Conservation (phyloP, 1,140 invertebrate genomes). For the Lasioglossum albipes region DNA sequence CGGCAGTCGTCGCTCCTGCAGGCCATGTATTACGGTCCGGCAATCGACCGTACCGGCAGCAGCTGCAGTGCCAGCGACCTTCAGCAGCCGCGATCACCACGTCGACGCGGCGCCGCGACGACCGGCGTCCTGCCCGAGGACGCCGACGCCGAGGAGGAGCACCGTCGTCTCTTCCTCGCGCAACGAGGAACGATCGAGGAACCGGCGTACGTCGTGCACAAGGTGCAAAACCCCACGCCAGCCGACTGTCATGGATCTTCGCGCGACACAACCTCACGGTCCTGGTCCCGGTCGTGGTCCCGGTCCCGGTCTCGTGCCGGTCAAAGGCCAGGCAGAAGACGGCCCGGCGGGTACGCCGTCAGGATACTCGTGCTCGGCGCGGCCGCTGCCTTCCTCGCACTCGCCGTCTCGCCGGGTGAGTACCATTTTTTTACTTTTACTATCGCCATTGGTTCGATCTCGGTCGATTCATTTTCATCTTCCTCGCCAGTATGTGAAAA, state of each 20-base stretch:
- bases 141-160: constrained; percentile 51
- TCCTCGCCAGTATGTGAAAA: no score
- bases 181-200: constrained; percentile 3
- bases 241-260: not conserved
- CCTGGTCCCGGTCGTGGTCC: constrained; percentile 7
- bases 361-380: constrained; percentile 59
- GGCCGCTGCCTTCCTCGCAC: constrained; percentile 61
- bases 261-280: not conserved
- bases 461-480: no score
- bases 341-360: constrained; percentile 47
- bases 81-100: constrained; percentile 51
- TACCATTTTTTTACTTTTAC: not conserved
- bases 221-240: not conserved
- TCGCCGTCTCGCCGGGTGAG: constrained; percentile 62
- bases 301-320: constrained; percentile 26
- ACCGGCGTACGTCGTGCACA: constrained; percentile 42
- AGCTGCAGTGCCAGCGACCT: constrained; percentile 60
- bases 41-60: constrained; percentile 58
- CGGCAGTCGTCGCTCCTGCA: constrained; percentile 60
- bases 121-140: constrained; percentile 44
- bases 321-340: constrained; percentile 59
- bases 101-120: constrained; percentile 45
- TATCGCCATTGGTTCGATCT: no score
- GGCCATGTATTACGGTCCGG: constrained; percentile 63
- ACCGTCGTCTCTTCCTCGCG: not conserved